Percentiles rank a stretch among this genome's conserved stretches.
These are phyloP conservation scores for Thamnophis sirtalis DNA, from an alignment of 2,113 vertebrate species.

Conservation along the genomic window DNA sequence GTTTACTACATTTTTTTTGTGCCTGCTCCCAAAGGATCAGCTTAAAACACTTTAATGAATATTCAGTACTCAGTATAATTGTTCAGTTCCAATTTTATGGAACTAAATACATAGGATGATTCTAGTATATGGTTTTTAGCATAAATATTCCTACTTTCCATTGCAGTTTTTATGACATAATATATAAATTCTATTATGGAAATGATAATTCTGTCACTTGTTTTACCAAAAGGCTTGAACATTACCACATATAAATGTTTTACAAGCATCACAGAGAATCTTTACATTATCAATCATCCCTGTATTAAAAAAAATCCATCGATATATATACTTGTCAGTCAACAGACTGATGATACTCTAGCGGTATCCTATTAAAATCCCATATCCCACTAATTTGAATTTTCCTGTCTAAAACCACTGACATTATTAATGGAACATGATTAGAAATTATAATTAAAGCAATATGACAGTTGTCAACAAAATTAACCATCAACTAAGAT, in stretches of 20 bases:
- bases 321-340: background rate
- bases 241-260: background rate
- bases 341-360: background rate
- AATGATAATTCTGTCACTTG: background rate
- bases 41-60: background rate
- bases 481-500: background rate
- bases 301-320: background rate
- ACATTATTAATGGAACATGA: background rate
- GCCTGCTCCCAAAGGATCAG: background rate
- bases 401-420: background rate
- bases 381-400: background rate
- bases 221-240: background rate
- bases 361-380: background rate
- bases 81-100: background rate
- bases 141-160: background rate
- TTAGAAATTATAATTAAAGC: background rate
- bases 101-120: background rate
- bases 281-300: background rate
- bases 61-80: background rate
- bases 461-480: background rate
- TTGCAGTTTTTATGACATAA: background rate
- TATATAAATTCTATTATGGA: background rate
- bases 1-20: background rate
- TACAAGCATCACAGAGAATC: background rate
- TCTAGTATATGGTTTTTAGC: background rate